phyloP scores from a whole-genome alignment of 2,113 vertebrate species.

The Paramisgurnus dabryanus region DNA sequence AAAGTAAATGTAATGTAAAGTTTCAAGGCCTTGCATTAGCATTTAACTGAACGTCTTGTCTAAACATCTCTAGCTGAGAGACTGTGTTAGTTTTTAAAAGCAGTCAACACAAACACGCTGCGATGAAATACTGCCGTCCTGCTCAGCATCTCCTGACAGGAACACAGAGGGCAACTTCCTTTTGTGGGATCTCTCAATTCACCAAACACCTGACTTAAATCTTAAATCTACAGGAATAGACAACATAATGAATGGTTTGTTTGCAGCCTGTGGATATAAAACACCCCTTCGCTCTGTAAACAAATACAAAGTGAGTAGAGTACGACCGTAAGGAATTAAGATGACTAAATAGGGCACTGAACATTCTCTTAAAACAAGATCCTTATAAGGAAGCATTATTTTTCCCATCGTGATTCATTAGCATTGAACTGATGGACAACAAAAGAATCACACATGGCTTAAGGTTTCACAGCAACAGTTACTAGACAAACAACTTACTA shows the following conservation, averaged over 20 bases:
- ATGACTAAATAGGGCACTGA: conserved; percentile 28
- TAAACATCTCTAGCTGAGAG: neutral
- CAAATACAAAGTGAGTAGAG: neutral
- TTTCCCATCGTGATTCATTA: conserved; percentile 12
- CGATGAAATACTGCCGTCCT: neutral
- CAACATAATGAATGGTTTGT: conserved; percentile 13
- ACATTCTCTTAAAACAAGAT: neutral
- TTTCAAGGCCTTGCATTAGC: neutral
- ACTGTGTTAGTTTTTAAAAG: neutral
- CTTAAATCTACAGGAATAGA: neutral
- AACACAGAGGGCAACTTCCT: neutral
- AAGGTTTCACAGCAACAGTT: neutral
- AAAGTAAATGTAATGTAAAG: too few relatives aligned
- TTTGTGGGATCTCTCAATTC: neutral
- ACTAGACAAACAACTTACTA: neutral
- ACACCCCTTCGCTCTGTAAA: conserved; percentile 1
- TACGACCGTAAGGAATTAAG: neutral
- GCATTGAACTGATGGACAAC: neutral
- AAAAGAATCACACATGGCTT: neutral
- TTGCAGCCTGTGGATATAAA: neutral
- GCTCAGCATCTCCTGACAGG: conserved; percentile 9
- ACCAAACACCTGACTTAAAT: neutral
- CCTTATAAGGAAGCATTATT: neutral
- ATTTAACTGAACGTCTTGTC: neutral
- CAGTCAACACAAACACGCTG: conserved; percentile 12